Conservation (phyloP, 2,113 vertebrate species). For the Xenopus laevis region DNA sequence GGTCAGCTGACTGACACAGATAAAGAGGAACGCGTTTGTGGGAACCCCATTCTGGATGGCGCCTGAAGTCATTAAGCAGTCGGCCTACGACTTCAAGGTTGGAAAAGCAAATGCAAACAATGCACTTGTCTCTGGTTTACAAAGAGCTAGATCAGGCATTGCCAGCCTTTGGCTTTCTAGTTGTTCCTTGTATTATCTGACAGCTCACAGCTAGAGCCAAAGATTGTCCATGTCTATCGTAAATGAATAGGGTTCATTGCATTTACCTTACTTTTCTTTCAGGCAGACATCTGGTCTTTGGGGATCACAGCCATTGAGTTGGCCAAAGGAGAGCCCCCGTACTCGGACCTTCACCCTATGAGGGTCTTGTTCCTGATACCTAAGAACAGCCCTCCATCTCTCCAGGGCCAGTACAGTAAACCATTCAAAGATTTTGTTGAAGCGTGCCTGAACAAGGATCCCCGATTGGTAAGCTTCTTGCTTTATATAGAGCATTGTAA, state of each 20-base stretch:
- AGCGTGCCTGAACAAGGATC: constrained; percentile 96
- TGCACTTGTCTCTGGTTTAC: not conserved
- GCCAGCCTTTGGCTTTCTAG: too few species aligned
- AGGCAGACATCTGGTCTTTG: constrained; percentile 98
- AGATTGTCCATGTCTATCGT: too few species aligned
- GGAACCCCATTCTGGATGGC: constrained; percentile 99
- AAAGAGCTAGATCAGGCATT: too few species aligned
- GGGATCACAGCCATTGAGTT: constrained; percentile 96
- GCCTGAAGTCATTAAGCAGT: constrained; percentile 97
- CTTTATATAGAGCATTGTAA: not conserved
- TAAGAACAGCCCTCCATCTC: constrained; percentile 92
- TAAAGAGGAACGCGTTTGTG: constrained; percentile 97
- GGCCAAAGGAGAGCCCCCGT: constrained; percentile 95
- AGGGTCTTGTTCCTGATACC: constrained; percentile 96
- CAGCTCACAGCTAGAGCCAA: too few species aligned
- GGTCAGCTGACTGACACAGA: constrained; percentile 97
- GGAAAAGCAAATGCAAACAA: constrained; percentile 15
- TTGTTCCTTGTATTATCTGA: too few species aligned
- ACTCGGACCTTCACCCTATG: constrained; percentile 97
- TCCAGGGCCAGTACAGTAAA: constrained; percentile 95
- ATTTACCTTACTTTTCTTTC: constrained; percentile 24
- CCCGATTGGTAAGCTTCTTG: constrained; percentile 84
- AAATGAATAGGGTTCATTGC: too few species aligned
- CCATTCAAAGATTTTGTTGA: constrained; percentile 97
- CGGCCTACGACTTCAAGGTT: constrained; percentile 96